Conservation (phyloP, 1,140 invertebrate species). For the Bombus difficillimus region DNA sequence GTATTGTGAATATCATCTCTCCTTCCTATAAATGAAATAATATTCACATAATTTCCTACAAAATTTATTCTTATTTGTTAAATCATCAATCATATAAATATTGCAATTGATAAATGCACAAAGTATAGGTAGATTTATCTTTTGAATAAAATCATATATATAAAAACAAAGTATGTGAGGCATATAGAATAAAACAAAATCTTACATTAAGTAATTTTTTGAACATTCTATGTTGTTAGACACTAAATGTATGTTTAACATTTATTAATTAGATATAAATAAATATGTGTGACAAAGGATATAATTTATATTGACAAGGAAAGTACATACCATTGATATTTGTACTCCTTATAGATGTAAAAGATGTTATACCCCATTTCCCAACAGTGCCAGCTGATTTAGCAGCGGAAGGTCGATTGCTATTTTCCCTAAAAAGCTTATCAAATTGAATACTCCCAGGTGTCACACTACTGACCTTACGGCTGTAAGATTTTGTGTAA, state of each 20-base stretch:
- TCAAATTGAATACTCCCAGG: conserved; percentile 88
- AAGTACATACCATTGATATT: conserved; percentile 86
- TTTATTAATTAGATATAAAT: conserved; percentile 10
- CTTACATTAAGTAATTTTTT: neutral
- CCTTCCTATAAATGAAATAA: conserved; percentile 70
- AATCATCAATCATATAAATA: neutral
- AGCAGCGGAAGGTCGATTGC: conserved; percentile 92
- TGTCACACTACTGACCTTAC: conserved; percentile 82
- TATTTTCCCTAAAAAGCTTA: conserved; percentile 92
- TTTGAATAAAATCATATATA: neutral
- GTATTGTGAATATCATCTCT: conserved; percentile 74
- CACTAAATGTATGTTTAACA: neutral
- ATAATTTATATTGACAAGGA: conserved; percentile 26
- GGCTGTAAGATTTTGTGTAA: conserved; percentile 84
- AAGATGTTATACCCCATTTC: conserved; percentile 96
- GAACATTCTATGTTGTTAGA: conserved; percentile 8
- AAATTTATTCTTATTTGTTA: neutral
- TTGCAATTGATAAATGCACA: neutral
- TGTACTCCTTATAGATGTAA: conserved; percentile 93
- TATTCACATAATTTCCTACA: neutral
- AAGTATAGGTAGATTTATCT: neutral
- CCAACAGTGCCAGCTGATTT: conserved; percentile 94
- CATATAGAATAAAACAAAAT: neutral
- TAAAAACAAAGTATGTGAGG: neutral
- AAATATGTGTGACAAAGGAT: neutral